Evolutionary conservation across 2,888 invertebrate genomes (phyloP).

Genomic region (Phaonia tiefii): DNA sequence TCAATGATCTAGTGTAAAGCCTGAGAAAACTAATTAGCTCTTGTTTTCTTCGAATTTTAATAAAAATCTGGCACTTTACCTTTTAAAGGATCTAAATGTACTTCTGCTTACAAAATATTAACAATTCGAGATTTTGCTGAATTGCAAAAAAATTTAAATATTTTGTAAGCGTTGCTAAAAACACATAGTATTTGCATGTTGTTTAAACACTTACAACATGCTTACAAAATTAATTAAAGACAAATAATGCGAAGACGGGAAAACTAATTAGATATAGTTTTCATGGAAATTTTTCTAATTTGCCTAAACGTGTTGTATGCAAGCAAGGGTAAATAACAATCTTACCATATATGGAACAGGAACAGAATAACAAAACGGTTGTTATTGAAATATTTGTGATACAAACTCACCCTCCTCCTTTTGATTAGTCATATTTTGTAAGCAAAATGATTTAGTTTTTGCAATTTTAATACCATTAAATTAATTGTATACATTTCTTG

Average conservation of each 20-base stretch:
- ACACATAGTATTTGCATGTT: background rate
- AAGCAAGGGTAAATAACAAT: background rate
- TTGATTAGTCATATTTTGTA: conserved; percentile 50
- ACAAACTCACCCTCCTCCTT: conserved; percentile 39
- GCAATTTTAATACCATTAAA: conserved; percentile 47
- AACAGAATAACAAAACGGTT: conserved; percentile 19
- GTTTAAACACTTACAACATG: background rate
- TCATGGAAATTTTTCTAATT: background rate
- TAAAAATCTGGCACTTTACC: no score
- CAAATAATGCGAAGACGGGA: background rate
- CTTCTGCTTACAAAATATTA: conserved; percentile 14
- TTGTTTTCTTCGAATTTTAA: no score
- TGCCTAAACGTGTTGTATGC: background rate
- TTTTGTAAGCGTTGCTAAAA: background rate
- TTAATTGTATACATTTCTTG: conserved; percentile 54
- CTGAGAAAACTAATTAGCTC: no score
- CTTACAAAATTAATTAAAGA: conserved; percentile 20
- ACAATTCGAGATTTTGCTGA: conserved; percentile 13
- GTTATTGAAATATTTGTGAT: conserved; percentile 57
- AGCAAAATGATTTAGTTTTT: conserved; percentile 38
- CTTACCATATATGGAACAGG: background rate
- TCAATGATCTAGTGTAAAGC: no score
- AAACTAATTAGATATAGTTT: background rate
- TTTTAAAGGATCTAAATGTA: background rate
- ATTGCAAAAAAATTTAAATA: background rate